These are phyloP conservation scores for Lacanobia wlatinum DNA, from an alignment of 2,888 invertebrate species.

Conservation along the genomic window DNA sequence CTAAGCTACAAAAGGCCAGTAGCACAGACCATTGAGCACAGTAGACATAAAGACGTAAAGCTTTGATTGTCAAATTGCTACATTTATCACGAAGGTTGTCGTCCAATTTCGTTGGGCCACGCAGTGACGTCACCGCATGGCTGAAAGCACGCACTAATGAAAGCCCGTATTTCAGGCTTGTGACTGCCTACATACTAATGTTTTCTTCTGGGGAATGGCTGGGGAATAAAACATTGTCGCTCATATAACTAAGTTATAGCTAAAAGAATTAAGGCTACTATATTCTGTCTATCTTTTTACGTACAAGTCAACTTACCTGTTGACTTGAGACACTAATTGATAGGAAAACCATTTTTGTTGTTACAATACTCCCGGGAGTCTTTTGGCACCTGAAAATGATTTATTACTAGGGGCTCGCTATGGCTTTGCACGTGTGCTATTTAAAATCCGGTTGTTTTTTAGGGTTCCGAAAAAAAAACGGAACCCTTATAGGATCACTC, in stretches of 20 bases:
- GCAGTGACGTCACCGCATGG: conserved; percentile 5
- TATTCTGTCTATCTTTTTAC: too few relatives aligned
- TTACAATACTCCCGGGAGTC: too few relatives aligned
- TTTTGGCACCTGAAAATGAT: too few relatives aligned
- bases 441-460: too few relatives aligned
- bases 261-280: too few relatives aligned
- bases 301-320: too few relatives aligned
- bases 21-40: background rate
- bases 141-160: conserved; percentile 24
- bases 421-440: too few relatives aligned
- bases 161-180: conserved; percentile 20
- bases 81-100: conserved; percentile 24
- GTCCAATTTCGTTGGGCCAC: conserved; percentile 22
- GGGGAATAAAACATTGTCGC: background rate
- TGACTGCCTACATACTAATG: conserved; percentile 9
- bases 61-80: conserved; percentile 26
- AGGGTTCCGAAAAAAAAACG: too few relatives aligned
- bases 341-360: too few relatives aligned
- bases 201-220: background rate
- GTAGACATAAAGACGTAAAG: background rate
- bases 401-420: too few relatives aligned
- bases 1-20: background rate
- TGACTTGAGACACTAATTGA: too few relatives aligned
- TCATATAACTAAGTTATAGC: background rate
- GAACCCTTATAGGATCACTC: too few relatives aligned